Evolutionary conservation across 2,888 invertebrate species (phyloP), one percentile per base, ranked within the genome.

Genomic region (Arrhopalites spinosus): DNA sequence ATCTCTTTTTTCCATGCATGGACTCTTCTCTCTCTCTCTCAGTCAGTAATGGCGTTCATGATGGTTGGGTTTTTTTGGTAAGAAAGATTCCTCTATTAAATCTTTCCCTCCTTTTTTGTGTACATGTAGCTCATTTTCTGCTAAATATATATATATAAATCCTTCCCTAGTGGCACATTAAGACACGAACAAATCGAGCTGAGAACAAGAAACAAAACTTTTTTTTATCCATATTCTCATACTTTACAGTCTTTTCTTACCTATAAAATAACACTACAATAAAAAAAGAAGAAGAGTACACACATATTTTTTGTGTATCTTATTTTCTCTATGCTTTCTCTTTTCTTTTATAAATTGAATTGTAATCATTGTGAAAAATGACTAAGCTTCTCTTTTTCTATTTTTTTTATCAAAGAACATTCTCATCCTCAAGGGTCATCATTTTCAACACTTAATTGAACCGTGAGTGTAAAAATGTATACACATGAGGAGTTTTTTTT

Each of bases 131-230:
- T 36, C 36, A 23, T 25, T 61, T n/a, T 43, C 43, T 43, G 45
- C 23, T 59, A 13, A 50, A n/a, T 3, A 2, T 43, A 13, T 45
- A 53, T 50, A 56, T 69, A 50, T 69, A 67, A 74, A 77, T 72
- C 67, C 69, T 73, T 77, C 77, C 77, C 77, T 43, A 63, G 77
- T 77, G 77, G 63, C 71, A 75, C 77, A 77, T 77, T 75, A 75
- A 66, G 45, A 36, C 30, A 64, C 61, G 47, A 75, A 77, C 75
- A 77, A 77, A 75, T 75, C 73, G 77, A 75, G 59, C 73, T 64
- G 68, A 63, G 74, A 72, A 68, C 56, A 67, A 73, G 53, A 73
- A 70, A 69, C 53, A 50, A 25, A 69, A 53, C 15, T 63, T 13
- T 59, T 59, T 25, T 13, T 59, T 59, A 25, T 59, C 13, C 3